Evolutionary conservation across 1,140 invertebrate genomes (phyloP), one percentile per base, ranked within the genome.

Genomic region (Aculops lycopersici): DNA sequence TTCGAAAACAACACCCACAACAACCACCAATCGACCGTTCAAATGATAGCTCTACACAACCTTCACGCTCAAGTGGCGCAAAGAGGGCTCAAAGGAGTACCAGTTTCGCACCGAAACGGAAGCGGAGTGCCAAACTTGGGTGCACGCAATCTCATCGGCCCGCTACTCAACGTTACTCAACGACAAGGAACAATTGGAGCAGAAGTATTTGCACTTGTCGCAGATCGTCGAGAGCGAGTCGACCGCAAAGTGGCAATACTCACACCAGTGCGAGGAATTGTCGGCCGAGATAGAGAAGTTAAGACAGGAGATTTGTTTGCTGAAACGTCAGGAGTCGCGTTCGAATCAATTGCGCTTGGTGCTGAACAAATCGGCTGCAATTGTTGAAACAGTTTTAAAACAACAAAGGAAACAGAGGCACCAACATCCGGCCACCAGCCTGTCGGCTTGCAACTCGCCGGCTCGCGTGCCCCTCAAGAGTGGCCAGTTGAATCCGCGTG

Each of bases 151-250:
- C 49, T 60, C 72, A 39, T 68, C 72, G 50, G 79, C 78, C 24
- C 84, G 80, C 52, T 90, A 83, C 64, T 84, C 80, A 63, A 84
- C 84, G 60, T 59, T 83, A 36, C 58, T 81, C 19, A 64, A 80
- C 35, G 74, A 81, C 57, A 83, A 83, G 54, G 78, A 86, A 54
- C 77, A 88, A 55, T 55, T 88, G 47, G 79, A 86, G 49, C 79
- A 86, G 55, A 81, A 86, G 55, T 78, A 90, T 58, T 58, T 83
- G 17, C 80, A 90, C 56, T 61, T 88, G 21, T 63, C 84, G 37
- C 76, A 86, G 57, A 79, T 90, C 17, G 71, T 86, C 14, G 80
- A 88, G 55, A 80, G 74, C 45, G 80, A 86, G 55, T 69, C 80
- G 50, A 84, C 79, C 3, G 75, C 77, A 0, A 81, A 83, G 52